Evolutionary conservation across 2,888 invertebrate species (phyloP), one percentile per base, ranked within the genome.

Genomic region (Oithona nana): DNA sequence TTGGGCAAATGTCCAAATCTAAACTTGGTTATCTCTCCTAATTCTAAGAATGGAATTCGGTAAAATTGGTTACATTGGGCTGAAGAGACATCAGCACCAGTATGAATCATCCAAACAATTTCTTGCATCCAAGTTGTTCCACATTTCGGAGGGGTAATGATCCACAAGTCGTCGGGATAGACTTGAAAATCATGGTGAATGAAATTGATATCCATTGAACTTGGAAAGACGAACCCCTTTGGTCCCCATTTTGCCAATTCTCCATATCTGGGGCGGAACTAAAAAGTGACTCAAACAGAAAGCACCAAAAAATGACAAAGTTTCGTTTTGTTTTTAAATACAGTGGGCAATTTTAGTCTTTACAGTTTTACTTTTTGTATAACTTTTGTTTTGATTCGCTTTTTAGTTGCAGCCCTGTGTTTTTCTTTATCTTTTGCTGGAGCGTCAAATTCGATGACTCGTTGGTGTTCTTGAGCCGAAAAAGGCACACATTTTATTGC

Each of bases 111-210:
- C 61, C 61, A 61, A 20, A 61, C 61, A 39, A 61, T 61, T 20
- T 61, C 61, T 28, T 61, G 61, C n/a, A 52, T 61, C 61, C 61
- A 61, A 4, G 61, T 61, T 22, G 61, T 61, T 48, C 61, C 61
- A 11, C 61, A 61, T 16, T 61, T 61, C 0, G 61, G 61, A 39
- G 54, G 52, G 2, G 61, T 61, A 13, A 54, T 52, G 39, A 61
- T 54, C 61, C 61, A 61, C 4, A 29, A 28, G 31, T 61, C 61
- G 2, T 31, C 31, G 20, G n/a, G 6, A n/a, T 61, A 31, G 20
- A 61, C 13, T 1, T 50, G 61, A n/a, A 49, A 20, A n/a, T 49
- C 2, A 8, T 49, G 22, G 3, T 49, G n/a, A 22, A 49, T 49
- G 11, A 3, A 49, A 22, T 49, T 49, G 3, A 49, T 22, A 22